Evolutionary conservation across 2,888 invertebrate species (phyloP), one percentile per base, ranked within the genome.

Genomic region (Ophion slaviceki): DNA sequence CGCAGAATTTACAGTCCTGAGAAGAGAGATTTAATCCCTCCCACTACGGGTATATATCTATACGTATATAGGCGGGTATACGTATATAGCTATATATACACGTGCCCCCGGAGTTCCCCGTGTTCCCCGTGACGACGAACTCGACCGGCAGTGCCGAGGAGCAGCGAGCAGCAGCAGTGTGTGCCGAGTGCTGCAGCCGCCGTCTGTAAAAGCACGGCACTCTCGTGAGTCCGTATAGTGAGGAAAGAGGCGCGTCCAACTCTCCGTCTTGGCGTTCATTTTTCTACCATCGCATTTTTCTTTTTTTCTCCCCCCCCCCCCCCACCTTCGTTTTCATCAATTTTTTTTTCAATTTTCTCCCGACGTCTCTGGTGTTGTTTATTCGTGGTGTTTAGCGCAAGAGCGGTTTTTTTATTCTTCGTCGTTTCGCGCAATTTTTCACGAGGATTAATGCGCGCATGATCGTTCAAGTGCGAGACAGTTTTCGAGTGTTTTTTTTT

Each of bases 1-100:
- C 84, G 81, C 82, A 85, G 82, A 32, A 32, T 4, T 85, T 76
- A 84, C 86, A 83, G 86, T 86, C 86, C 85, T 86, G 84, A 88
- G 88, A 89, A 88, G 87, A 89, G 88, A 88, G 88, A 88, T 88
- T 88, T 88, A 88, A 89, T 89, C 88, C 89, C 89, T 88, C 89
- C 89, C 87, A 88, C 89, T 66, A 80, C 40, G 72, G 74, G 59
- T 72, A 62, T 67, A 59, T 67, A 20, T 71, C 40, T 67, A 61
- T 45, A 45, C 14, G 8, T 67, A 45, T 67, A 14, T 61, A 61
- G 3, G 7, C n/a, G 8, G 4, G 7, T 47, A 68, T 47, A 24
- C 2, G 17, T 66, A 24, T 66, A 76, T 32, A 66, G 2, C 20
- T 59, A 59, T 67, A 59, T 67, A 32, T 67, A 47, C 24, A 45